These are phyloP conservation scores for Ardeotis arabs DNA, from an alignment of 2,113 vertebrate species.

Conservation along the genomic window DNA sequence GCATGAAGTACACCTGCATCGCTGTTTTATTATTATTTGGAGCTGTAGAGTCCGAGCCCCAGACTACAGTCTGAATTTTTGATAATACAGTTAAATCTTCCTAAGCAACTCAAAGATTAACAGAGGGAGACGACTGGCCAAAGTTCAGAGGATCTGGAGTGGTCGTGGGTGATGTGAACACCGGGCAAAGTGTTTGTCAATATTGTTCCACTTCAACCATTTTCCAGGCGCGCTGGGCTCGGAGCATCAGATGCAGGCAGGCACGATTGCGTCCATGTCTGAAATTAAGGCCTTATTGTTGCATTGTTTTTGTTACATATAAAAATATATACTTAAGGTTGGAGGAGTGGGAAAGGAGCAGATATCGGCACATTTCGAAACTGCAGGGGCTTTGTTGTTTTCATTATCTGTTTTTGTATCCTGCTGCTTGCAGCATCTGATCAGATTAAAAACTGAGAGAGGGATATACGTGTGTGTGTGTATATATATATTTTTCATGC, in stretches of 20 bases:
- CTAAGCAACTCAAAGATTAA: conserved; percentile 19
- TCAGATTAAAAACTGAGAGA: conserved; percentile 8
- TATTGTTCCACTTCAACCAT: background rate
- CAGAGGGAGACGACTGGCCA: background rate
- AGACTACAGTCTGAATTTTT: background rate
- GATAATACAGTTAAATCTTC: conserved; percentile 17
- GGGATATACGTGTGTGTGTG: background rate
- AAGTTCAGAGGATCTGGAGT: conserved; percentile 32
- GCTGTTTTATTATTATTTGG: background rate
- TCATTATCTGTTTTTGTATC: conserved; percentile 41
- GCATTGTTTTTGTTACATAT: background rate
- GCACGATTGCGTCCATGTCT: background rate
- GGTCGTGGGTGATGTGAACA: background rate
- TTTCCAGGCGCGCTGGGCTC: background rate
- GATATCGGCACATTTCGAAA: background rate
- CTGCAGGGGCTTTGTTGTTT: conserved; percentile 62
- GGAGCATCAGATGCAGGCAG: background rate
- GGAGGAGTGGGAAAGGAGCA: background rate
- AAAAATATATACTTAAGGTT: background rate
- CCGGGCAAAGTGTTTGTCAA: background rate
- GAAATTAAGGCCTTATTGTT: background rate
- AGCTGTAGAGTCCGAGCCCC: background rate
- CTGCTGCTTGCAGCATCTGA: conserved; percentile 39
- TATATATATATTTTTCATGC: background rate
- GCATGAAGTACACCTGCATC: background rate